Conservation (phyloP, 2,797 vertebrate species). For the Cynopterus sphinx region DNA sequence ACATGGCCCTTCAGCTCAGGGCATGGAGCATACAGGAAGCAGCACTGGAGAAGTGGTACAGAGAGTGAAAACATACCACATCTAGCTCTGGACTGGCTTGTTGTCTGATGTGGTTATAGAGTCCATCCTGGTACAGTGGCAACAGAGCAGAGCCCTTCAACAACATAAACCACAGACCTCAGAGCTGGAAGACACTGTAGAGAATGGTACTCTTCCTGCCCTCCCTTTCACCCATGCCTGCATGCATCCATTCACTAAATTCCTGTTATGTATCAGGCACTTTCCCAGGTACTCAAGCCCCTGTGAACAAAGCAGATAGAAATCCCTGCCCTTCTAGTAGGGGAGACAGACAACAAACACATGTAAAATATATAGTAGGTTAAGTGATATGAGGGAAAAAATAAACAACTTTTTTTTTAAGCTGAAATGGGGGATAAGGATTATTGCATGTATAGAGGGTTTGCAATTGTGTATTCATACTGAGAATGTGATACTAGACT, state of each 20-base stretch:
- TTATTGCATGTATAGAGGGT: background rate
- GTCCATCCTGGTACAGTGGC: background rate
- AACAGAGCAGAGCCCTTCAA: background rate
- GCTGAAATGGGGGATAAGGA: background rate
- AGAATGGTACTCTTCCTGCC: rapidly evolving
- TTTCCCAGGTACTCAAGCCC: background rate
- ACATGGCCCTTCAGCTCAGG: background rate
- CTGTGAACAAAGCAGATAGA: background rate
- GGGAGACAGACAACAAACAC: background rate
- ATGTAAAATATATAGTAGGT: background rate
- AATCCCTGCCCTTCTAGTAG: background rate
- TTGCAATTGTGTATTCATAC: background rate
- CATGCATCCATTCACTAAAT: background rate
- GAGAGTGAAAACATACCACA: background rate
- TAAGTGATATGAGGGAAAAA: background rate
- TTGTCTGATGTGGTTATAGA: background rate
- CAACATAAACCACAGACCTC: background rate
- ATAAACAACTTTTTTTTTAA: background rate
- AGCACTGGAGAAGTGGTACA: background rate
- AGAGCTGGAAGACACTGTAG: background rate
- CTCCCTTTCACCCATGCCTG: too few relatives aligned
- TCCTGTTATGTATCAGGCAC: background rate
- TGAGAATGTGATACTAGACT: background rate
- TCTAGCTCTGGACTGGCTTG: background rate
- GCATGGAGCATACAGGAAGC: background rate